Evolutionary conservation across 2,888 invertebrate genomes (phyloP).

Genomic region (Reticulitermes lucifugus): DNA sequence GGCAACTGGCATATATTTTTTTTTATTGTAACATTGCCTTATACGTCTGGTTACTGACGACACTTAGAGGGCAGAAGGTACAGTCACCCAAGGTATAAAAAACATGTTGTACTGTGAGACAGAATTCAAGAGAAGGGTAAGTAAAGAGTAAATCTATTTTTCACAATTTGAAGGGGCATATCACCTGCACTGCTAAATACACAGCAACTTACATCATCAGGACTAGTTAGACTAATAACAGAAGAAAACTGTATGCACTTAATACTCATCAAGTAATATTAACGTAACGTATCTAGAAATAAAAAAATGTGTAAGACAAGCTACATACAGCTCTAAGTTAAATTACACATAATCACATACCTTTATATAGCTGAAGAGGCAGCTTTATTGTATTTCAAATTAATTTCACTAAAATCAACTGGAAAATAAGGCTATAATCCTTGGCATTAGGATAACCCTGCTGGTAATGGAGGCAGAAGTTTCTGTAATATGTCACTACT

Average conservation of each 20-base stretch:
- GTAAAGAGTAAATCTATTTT: not conserved
- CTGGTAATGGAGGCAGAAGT: not conserved
- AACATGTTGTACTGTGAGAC: conserved; percentile 14
- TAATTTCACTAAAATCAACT: not conserved
- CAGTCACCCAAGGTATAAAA: conserved; percentile 5
- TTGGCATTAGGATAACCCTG: not conserved
- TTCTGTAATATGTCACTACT: not conserved
- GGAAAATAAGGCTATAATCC: not conserved
- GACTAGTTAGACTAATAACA: not conserved
- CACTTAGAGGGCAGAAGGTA: conserved; percentile 38
- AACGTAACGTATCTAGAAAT: not conserved
- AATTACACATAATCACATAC: not conserved
- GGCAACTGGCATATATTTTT: not conserved
- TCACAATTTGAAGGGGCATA: not conserved
- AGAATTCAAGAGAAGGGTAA: not conserved
- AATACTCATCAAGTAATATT: not conserved
- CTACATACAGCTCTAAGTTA: not conserved
- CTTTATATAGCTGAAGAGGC: not conserved
- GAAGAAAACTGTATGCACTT: not conserved
- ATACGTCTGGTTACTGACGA: conserved; percentile 11
- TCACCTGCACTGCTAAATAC: not conserved
- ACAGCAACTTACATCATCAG: not conserved
- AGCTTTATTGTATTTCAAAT: not conserved
- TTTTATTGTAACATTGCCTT: not conserved
- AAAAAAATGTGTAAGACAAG: not conserved